A percentile compares a stretch with the other conserved stretches of the same genome.
Conservation (phyloP, 2,113 vertebrate species). For the Gallinago media region DNA sequence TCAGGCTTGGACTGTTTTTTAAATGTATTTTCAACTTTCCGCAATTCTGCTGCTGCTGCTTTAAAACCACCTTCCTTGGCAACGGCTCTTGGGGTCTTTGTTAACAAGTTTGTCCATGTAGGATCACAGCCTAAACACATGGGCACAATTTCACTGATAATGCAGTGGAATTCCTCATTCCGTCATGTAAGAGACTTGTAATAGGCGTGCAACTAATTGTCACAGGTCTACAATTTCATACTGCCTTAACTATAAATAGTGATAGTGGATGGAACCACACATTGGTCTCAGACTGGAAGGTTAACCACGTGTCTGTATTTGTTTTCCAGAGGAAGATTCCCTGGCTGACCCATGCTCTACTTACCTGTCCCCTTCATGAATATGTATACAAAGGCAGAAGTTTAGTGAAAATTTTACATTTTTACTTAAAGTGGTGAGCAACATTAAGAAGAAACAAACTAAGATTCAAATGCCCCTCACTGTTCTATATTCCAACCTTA, state of each 20-base stretch:
- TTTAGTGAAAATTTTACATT: neutral
- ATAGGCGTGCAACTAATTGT: neutral
- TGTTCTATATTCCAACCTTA: neutral
- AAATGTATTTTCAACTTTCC: constrained; percentile 77
- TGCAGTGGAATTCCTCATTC: neutral
- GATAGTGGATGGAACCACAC: neutral
- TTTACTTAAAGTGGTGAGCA: neutral
- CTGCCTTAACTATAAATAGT: neutral
- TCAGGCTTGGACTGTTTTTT: constrained; percentile 70
- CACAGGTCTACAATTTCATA: neutral
- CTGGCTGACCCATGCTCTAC: neutral
- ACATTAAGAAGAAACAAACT: neutral
- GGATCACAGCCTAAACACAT: constrained; percentile 87
- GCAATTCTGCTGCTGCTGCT: constrained; percentile 81
- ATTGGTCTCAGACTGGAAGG: neutral
- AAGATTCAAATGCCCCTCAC: neutral
- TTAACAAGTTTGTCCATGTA: constrained; percentile 83
- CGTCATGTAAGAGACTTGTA: neutral
- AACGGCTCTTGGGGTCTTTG: constrained; percentile 77
- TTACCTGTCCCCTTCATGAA: neutral
- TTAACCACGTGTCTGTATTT: neutral
- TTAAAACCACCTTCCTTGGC: constrained; percentile 86
- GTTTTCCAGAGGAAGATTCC: neutral
- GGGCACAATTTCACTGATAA: neutral
- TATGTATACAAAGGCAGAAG: neutral